These are phyloP conservation scores for Syngnathoides biaculeatus DNA, from an alignment of 2,113 vertebrate genomes.

Conservation along the genomic window DNA sequence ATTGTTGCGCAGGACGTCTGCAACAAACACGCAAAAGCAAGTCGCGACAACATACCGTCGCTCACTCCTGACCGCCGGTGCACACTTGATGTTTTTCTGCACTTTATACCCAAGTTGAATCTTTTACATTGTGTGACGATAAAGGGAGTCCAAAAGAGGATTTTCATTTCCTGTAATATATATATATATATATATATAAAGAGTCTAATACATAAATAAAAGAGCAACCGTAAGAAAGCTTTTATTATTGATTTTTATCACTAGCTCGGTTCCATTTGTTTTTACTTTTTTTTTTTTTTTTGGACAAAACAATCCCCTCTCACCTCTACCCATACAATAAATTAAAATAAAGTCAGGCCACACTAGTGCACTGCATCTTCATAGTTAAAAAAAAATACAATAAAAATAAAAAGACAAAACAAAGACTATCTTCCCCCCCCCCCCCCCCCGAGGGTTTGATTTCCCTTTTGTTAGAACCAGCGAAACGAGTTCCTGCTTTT, in stretches of 20 bases:
- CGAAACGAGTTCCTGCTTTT: constrained; percentile 67
- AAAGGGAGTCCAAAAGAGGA: background rate
- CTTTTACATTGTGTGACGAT: background rate
- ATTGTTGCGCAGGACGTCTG: constrained; percentile 40
- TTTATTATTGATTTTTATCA: background rate
- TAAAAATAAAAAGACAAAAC: constrained; percentile 38
- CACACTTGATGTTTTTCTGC: background rate
- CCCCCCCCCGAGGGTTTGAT: constrained; percentile 66
- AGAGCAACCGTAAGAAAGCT: background rate
- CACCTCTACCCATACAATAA: background rate
- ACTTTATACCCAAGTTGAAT: background rate
- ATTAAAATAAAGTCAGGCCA: constrained; percentile 13
- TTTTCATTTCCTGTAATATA: background rate
- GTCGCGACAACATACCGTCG: constrained; percentile 5
- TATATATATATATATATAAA: too few relatives aligned
- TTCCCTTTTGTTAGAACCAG: constrained; percentile 74
- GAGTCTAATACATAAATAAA: background rate
- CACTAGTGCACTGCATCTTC: constrained; percentile 31
- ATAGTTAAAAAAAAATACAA: too few relatives aligned
- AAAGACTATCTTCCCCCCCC: too few relatives aligned
- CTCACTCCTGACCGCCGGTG: background rate
- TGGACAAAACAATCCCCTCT: background rate
- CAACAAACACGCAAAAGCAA: constrained; percentile 18
- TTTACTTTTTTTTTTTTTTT: background rate
- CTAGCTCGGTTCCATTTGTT: background rate